Base-by-base conservation (phyloP, 2,797 vertebrate genomes). In the Distichodus sexfasciatus region DNA sequence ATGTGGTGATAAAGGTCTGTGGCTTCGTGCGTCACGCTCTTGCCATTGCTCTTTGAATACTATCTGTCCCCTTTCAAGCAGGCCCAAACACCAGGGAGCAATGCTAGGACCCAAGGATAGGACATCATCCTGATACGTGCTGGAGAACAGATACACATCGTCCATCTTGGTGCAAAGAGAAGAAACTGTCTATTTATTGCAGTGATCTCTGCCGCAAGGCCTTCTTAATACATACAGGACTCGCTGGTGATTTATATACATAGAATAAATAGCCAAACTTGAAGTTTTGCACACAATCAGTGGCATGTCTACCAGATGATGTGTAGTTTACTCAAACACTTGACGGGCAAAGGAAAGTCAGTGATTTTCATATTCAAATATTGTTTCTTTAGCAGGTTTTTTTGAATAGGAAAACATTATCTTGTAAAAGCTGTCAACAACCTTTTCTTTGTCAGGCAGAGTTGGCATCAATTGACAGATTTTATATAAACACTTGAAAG, bases 61-160 rank as follows among this genome's bases (percentile, higher is more conserved):
- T 85, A 87, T 90, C 88, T 85, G 80, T 60, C 76, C 69, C 71
- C 84, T 89, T 88, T 89, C 78, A 86, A 79, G 80, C 70, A 78
- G 78, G 77, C 53, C 75, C 79, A 86, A 89, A 87, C 84, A 85
- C 68, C 35, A 67, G 79, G 72, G 75, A 68, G 33, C 75, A 75
- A 69, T 71, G 72, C 43, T 58, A 79, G 85, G 79, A 81, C 79
- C 81, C 79, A 77, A 63, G 28, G 85, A 81, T 81, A 80, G 67
- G 79, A 84, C 83, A 70, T 76, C 14, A 80, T 82, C 76, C 69
- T 66, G 82, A 83, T 83, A 84, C 81, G 82, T 78, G 76, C 69
- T 76, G 67, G 64, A 76, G 82, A 81, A 65, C 2, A 81, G 86
- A 90, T 88, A 84, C 28, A 73, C 70, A 83, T 84, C 71, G 17